phyloP scores from a whole-genome alignment of 2,797 vertebrate genomes.

The Lithobates sylvaticus region DNA sequence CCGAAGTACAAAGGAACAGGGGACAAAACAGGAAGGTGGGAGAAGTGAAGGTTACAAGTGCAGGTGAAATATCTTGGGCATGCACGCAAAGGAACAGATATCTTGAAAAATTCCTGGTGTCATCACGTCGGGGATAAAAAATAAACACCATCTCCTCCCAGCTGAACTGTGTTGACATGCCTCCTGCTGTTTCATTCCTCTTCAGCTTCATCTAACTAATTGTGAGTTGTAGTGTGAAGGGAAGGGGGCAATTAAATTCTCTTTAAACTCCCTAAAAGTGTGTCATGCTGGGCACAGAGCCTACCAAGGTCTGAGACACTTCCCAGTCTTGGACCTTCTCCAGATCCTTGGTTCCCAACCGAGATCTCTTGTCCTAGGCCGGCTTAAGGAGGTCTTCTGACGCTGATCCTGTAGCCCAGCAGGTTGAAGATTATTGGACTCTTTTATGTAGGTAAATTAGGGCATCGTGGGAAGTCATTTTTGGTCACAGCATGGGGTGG shows the following conservation, averaged over 20 bases:
- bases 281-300: conserved; percentile 37
- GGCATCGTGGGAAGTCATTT: background rate
- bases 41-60: conserved; percentile 31
- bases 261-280: conserved; percentile 36
- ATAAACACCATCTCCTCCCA: background rate
- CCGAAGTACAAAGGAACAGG: background rate
- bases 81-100: conserved; percentile 3
- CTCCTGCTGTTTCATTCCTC: conserved; percentile 27
- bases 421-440: background rate
- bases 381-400: background rate
- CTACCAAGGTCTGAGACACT: conserved; percentile 27
- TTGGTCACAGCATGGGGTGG: conserved; percentile 10
- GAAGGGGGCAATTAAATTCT: conserved; percentile 54
- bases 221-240: conserved; percentile 51
- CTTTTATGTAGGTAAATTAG: background rate
- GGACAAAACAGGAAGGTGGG: conserved; percentile 53
- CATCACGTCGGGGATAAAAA: background rate
- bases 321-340: background rate
- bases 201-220: conserved; percentile 56
- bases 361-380: background rate
- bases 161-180: conserved; percentile 40
- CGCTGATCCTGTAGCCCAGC: conserved; percentile 2
- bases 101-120: background rate
- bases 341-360: background rate
- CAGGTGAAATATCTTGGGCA: conserved; percentile 24